A percentile compares a stretch with the other conserved stretches of the same genome.
phyloP scores from a whole-genome alignment of 2,113 vertebrate genomes.

The Brevimyrus niger region DNA sequence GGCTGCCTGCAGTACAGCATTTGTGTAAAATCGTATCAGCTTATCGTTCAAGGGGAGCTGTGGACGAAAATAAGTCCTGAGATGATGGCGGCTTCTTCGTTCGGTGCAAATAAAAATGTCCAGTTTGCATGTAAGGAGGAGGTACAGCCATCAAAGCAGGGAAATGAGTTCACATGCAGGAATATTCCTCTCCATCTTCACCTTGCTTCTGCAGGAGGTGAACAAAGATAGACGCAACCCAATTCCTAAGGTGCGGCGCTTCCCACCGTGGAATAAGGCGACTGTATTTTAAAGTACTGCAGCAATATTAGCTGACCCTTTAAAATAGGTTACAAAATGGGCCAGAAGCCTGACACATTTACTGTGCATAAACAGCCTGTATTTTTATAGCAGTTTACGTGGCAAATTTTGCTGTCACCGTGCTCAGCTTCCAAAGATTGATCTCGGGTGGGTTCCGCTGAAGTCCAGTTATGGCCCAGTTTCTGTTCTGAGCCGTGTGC shows the following conservation, averaged over 20 bases:
- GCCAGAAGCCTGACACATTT: background rate
- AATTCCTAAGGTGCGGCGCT: background rate
- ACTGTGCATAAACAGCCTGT: slow-evolving; percentile 1
- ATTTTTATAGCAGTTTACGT: slow-evolving; percentile 3
- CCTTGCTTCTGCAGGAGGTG: background rate
- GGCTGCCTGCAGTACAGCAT: background rate
- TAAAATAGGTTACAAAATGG: slow-evolving; percentile 2
- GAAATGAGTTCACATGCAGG: background rate
- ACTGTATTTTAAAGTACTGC: background rate
- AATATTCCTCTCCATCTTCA: background rate
- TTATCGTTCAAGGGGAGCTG: background rate
- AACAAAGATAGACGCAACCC: background rate
- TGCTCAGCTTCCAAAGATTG: background rate
- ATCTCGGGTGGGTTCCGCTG: background rate
- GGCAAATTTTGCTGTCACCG: background rate
- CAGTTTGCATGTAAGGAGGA: background rate
- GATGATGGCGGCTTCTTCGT: background rate
- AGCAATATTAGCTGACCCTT: background rate
- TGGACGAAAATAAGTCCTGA: background rate
- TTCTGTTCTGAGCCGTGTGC: background rate
- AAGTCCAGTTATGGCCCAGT: background rate
- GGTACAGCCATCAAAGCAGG: background rate
- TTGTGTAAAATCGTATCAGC: too few relatives aligned
- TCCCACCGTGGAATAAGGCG: background rate
- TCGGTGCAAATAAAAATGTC: background rate